Conservation (phyloP, 2,113 vertebrate genomes). For the Archilochus colubris region DNA sequence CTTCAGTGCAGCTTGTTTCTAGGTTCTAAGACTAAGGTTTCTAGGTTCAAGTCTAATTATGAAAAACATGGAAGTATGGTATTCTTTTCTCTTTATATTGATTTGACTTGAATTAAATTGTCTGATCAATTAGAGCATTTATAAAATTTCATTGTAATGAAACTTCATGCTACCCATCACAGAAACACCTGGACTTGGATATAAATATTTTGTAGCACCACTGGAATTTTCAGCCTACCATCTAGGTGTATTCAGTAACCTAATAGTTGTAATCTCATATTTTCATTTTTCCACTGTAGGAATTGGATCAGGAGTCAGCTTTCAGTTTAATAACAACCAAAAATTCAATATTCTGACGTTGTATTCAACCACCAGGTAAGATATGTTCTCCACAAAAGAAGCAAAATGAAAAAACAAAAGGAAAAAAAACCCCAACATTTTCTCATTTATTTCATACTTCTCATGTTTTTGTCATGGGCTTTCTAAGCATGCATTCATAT, state of each 20-base stretch:
- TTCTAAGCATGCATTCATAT: neutral
- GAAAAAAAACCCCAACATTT: neutral
- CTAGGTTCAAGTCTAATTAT: neutral
- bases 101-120: neutral
- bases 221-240: neutral
- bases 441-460: neutral
- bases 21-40: neutral
- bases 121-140: neutral
- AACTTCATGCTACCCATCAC: neutral
- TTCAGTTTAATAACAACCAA: constrained; percentile 77
- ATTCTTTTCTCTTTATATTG: neutral
- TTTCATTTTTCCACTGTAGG: constrained; percentile 63
- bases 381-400: neutral
- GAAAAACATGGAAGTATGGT: neutral
- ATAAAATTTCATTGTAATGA: neutral
- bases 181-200: neutral
- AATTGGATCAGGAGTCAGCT: constrained; percentile 87
- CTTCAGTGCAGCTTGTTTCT: neutral
- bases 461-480: neutral
- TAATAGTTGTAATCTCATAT: neutral
- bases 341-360: constrained; percentile 85
- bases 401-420: no score
- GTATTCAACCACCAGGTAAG: constrained; percentile 85
- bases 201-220: neutral
- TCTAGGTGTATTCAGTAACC: neutral